Conservation (phyloP, 2,113 vertebrate species). For the Salvator merianae region DNA sequence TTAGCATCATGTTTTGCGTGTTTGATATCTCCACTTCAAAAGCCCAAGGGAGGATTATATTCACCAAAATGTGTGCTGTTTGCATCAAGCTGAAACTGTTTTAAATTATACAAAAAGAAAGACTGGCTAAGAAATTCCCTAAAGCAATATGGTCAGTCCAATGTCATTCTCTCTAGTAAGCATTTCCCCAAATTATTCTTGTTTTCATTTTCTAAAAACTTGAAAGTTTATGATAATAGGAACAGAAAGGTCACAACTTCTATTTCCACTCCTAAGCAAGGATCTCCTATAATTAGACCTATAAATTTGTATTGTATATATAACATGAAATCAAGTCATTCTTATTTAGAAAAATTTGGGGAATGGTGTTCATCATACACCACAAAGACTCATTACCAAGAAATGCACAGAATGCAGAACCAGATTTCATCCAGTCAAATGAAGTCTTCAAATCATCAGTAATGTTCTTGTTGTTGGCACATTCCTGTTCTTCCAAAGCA, state of each 20-base stretch:
- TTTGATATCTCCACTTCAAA: conserved; percentile 21
- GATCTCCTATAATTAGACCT: background rate
- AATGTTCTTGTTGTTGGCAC: background rate
- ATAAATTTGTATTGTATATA: background rate
- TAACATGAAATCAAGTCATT: background rate
- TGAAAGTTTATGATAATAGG: background rate
- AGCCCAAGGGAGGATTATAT: background rate
- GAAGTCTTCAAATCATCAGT: background rate
- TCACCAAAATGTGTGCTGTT: conserved; percentile 28
- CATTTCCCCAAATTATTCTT: conserved; percentile 14
- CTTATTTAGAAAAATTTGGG: background rate
- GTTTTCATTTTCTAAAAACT: background rate
- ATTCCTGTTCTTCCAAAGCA: background rate
- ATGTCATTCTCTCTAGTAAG: conserved; percentile 29
- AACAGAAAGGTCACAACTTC: background rate
- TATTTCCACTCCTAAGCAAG: background rate
- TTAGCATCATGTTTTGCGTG: conserved; percentile 18
- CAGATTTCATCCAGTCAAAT: background rate
- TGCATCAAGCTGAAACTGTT: conserved; percentile 39
- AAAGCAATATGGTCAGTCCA: conserved; percentile 24
- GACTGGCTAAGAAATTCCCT: conserved; percentile 6
- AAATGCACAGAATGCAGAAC: background rate
- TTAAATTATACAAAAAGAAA: conserved; percentile 9
- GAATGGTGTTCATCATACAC: background rate
- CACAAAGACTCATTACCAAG: background rate